These are phyloP conservation scores for Anastrepha ludens DNA, from an alignment of 1,140 invertebrate species.

Conservation along the genomic window DNA sequence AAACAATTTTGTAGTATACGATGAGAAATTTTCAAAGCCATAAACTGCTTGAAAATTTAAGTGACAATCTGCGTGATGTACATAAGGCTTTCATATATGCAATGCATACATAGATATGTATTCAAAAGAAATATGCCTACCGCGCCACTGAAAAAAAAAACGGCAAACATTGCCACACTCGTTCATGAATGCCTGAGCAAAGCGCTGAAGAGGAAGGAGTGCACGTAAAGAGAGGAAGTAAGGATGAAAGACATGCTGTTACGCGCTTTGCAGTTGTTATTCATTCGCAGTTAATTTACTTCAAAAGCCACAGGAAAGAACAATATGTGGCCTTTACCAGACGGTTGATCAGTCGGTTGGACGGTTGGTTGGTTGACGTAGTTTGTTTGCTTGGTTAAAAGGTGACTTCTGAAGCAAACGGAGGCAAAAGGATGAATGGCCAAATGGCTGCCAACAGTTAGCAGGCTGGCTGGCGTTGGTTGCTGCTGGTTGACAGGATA, in stretches of 20 bases:
- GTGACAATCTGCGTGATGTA: too few relatives aligned
- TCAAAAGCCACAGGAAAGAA: slow-evolving; percentile 43
- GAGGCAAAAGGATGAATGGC: slow-evolving; percentile 5
- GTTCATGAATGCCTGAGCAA: not conserved
- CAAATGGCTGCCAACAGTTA: slow-evolving; percentile 26
- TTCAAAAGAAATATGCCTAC: too few relatives aligned
- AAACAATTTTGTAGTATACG: too few relatives aligned
- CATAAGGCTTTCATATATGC: too few relatives aligned
- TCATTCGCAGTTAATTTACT: slow-evolving; percentile 51
- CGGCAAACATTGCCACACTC: not conserved
- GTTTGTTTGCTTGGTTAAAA: slow-evolving; percentile 15
- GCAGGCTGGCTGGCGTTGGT: not conserved
- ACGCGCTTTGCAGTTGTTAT: slow-evolving; percentile 50
- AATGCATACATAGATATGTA: too few relatives aligned
- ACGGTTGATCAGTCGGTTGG: slow-evolving; percentile 27
- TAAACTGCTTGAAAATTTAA: too few relatives aligned
- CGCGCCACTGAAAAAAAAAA: not conserved
- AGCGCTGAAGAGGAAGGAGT: not conserved
- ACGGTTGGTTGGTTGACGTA: not conserved
- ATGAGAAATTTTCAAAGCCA: too few relatives aligned
- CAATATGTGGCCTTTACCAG: slow-evolving; percentile 40
- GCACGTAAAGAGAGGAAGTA: not conserved
- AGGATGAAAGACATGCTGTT: slow-evolving; percentile 21
- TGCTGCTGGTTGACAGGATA: not conserved
- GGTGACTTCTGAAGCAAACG: slow-evolving; percentile 3